Evolutionary conservation across 2,888 invertebrate species (phyloP), one percentile per base, ranked within the genome.

Genomic region (Coleophora flavipennella): DNA sequence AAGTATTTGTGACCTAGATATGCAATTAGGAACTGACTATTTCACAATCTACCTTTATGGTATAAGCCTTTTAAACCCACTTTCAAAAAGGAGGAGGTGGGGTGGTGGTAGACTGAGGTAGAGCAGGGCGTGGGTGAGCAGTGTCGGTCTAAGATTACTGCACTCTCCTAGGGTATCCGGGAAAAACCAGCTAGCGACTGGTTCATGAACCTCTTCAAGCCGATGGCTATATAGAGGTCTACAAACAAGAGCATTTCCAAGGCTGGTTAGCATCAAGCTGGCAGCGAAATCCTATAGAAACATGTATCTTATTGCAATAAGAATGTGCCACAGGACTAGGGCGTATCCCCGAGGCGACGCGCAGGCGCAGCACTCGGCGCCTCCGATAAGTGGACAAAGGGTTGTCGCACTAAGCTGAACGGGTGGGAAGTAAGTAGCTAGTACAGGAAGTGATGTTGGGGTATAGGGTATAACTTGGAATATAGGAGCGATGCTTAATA

Each of bases 311-410:
- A 9, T 6, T 27, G 9, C 9, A 27, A 27, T 8, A 27, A 27
- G 27, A 27, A 27, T 27, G 27, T 8, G 9, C 9, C 27, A 27
- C 9, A 6, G 9, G 6, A 9, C 27, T 27, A 27, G 27, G 27
- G 20, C 25, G 25, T 8, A 31, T 7, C 31, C 37, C 13, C 3
- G 13, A 31, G 29, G 25, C 29, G 40, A 35, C 26, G 35, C 26
- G 35, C 35, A 35, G 35, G 35, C 12, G 35, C 35, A 38, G 38
- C 32, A 38, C 27, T 33, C 31, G 38, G 26, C 38, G n/a, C 26
- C 38, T 31, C 35, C 25, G 39, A 25, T 4, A 39, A 39, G 25
- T 31, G 39, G 39, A 39, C 31, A n/a, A n/a, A 39, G 35, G 35
- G 39, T 39, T 39, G 35, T 39, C 25, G 39, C 31, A 39, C 13